Evolutionary conservation across 2,888 invertebrate species (phyloP).

Genomic region (Xestobium rufovillosum): DNA sequence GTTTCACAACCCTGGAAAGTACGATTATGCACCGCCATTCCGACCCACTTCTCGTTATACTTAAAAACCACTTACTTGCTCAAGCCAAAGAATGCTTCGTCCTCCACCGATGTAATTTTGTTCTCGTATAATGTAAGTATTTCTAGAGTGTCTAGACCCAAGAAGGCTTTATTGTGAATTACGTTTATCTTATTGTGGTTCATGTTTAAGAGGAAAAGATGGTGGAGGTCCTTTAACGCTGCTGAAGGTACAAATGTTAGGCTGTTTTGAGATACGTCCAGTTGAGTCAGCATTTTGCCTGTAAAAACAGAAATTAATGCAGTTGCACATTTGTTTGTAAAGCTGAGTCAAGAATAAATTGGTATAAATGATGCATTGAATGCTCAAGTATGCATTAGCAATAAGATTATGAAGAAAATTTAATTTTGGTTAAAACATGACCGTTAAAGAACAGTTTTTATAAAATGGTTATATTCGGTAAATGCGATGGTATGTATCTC

Average conservation of each 20-base stretch:
- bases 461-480: no score
- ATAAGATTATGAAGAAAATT: constrained; percentile 2
- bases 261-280: constrained; percentile 83
- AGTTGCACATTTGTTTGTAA: no score
- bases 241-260: constrained; percentile 71
- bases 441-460: no score
- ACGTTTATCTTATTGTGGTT: constrained; percentile 79
- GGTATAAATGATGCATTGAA: no score
- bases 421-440: no score
- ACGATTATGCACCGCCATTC: no score
- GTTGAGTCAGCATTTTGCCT: constrained; percentile 81
- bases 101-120: constrained; percentile 69
- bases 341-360: no score
- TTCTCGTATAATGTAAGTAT: constrained; percentile 84
- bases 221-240: constrained; percentile 72
- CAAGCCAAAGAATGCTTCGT: constrained; percentile 76
- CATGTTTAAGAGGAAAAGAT: constrained; percentile 78
- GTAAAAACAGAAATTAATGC: constrained; percentile 27
- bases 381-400: no score
- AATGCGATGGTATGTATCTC: no score
- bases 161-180: constrained; percentile 74
- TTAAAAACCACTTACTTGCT: constrained; percentile 63
- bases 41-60: no score
- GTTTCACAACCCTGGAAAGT: no score
- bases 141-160: constrained; percentile 79